Evolutionary conservation across 1,140 invertebrate species (phyloP), one percentile per base, ranked within the genome.

Genomic region (Diachasmimorpha longicaudata): DNA sequence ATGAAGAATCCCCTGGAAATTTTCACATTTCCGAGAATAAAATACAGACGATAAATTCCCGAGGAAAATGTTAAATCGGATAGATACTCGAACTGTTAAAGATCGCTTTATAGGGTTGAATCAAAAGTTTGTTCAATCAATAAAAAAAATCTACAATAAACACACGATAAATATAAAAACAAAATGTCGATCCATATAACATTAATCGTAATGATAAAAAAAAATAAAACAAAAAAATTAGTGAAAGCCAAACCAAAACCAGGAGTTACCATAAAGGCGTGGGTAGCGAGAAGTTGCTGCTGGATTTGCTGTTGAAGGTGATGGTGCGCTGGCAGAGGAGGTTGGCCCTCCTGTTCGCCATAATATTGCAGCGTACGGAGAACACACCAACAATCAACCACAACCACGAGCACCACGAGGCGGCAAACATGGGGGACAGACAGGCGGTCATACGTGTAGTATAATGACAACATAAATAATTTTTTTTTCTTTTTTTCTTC

Each of bases 361-460:
- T 88, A 87, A 85, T 84, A 86, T 79, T 78, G 78, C 76, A 79
- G 78, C 78, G 78, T 88, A 88, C 87, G 87, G 86, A 87, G 87
- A 88, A 88, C 86, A 89, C 88, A 89, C 88, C 88, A 89, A 89
- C 86, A 89, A 89, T 88, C 88, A 89, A 89, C 88, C 88, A 89
- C 86, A 88, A 88, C 87, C 87, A 88, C 87, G 87, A 87, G 86
- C 87, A 87, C 86, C 88, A 89, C 87, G 48, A 88, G 48, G 88
- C 87, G 86, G 85, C 87, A 89, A 89, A 89, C 88, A 89, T 89
- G 86, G 82, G 87, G 87, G 86, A 88, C 87, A 89, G 86, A 89
- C 87, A 89, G 87, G 86, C 88, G 86, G 87, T 88, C 88, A 87
- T 88, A 89, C 86, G 84, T 85, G 85, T 88, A 87, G 86, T 88